Percentiles rank a stretch among this genome's conserved stretches.
phyloP scores from a whole-genome alignment of 2,113 vertebrate species.

The Empidonax traillii region DNA sequence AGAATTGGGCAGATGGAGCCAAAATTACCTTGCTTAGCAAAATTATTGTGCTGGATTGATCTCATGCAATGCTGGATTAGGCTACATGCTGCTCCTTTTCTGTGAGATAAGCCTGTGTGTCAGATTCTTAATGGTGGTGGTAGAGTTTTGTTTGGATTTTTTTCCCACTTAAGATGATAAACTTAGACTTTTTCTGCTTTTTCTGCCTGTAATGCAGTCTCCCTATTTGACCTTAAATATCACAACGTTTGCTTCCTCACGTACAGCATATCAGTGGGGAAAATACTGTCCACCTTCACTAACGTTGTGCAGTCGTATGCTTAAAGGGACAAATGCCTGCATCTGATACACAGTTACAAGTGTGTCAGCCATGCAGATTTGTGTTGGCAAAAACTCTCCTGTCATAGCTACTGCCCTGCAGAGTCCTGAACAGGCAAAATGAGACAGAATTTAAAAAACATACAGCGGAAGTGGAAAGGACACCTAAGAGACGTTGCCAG shows the following conservation, averaged over 20 bases:
- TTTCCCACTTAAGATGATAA: neutral
- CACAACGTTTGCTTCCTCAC: neutral
- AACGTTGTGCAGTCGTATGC: neutral
- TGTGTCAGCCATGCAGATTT: neutral
- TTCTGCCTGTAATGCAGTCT: neutral
- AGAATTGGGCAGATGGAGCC: neutral
- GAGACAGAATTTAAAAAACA: neutral
- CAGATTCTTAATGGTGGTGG: neutral
- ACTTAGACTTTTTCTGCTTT: neutral
- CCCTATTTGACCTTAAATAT: neutral
- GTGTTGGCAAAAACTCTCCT: neutral
- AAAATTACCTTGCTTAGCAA: slow-evolving; percentile 2
- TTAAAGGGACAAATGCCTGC: neutral
- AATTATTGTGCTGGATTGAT: neutral
- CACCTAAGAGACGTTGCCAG: neutral
- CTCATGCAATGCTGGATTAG: neutral
- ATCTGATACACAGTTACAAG: neutral
- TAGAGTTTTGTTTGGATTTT: neutral
- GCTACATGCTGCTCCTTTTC: neutral
- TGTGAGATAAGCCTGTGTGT: neutral
- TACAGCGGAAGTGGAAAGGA: neutral
- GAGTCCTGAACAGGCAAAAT: neutral
- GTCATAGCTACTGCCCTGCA: neutral
- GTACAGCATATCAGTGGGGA: neutral
- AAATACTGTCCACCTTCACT: neutral